Conservation (phyloP, 2,888 invertebrate genomes). For the Arctia plantaginis region DNA sequence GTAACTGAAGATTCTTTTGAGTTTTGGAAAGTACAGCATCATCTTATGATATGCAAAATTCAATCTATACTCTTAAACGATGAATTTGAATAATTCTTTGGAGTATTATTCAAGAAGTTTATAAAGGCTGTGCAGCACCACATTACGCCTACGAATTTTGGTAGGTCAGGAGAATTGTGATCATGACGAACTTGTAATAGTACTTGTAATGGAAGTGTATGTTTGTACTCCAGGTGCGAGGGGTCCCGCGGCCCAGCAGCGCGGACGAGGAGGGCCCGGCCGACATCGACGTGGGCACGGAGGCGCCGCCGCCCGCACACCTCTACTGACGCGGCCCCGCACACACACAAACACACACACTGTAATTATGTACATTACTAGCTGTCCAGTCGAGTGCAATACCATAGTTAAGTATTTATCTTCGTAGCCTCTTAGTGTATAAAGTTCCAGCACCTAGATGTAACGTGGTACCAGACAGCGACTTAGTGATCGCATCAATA, state of each 20-base stretch:
- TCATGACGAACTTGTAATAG: background rate
- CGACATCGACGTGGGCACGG: constrained; percentile 85
- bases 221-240: constrained; percentile 69
- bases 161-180: too few species aligned
- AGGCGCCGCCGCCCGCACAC: constrained; percentile 71
- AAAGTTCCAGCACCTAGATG: constrained; percentile 62
- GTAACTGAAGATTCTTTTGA: too few species aligned
- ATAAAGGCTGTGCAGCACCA: too few species aligned
- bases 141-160: too few species aligned
- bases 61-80: too few species aligned
- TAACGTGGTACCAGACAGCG: constrained; percentile 24
- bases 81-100: too few species aligned
- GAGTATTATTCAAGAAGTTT: too few species aligned
- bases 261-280: constrained; percentile 76
- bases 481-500: background rate
- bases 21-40: too few species aligned
- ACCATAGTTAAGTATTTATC: constrained; percentile 85
- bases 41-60: too few species aligned
- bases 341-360: constrained; percentile 23
- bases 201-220: background rate
- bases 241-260: constrained; percentile 59
- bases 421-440: constrained; percentile 79
- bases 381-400: constrained; percentile 80
- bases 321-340: constrained; percentile 28
- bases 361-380: constrained; percentile 85